phyloP scores from a whole-genome alignment of 2,888 invertebrate species.

The Malthinus flaveolus region DNA sequence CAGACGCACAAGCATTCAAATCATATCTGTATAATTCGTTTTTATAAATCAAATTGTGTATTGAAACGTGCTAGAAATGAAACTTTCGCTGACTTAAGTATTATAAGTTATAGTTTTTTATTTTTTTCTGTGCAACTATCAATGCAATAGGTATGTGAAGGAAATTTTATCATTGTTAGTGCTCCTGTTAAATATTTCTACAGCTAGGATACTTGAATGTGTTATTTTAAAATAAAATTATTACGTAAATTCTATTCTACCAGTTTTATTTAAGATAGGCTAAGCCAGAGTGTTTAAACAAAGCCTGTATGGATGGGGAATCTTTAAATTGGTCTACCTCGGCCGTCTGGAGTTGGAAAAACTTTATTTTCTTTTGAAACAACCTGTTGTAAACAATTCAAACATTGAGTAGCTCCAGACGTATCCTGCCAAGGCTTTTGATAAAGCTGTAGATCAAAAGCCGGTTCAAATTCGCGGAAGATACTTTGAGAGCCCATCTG shows the following conservation, averaged over 20 bases:
- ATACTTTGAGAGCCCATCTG: too few species aligned
- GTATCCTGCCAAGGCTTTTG: too few species aligned
- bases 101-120: slow-evolving; percentile 20
- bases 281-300: too few species aligned
- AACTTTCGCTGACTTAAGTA: slow-evolving; percentile 22
- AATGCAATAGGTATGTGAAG: slow-evolving; percentile 37
- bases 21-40: neutral
- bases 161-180: slow-evolving; percentile 26
- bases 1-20: slow-evolving; percentile 18
- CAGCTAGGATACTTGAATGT: slow-evolving; percentile 17
- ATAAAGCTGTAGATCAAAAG: too few species aligned
- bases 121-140: slow-evolving; percentile 29
- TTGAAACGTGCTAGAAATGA: slow-evolving; percentile 5
- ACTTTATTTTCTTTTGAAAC: too few species aligned
- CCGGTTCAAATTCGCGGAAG: too few species aligned
- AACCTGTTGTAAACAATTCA: too few species aligned
- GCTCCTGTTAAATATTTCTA: slow-evolving; percentile 25
- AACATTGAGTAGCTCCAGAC: too few species aligned
- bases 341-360: too few species aligned
- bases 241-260: neutral
- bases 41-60: slow-evolving; percentile 14
- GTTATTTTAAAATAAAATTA: slow-evolving; percentile 25
- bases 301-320: too few species aligned
- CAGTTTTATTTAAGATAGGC: too few species aligned
- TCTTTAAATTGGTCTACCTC: too few species aligned